Evolutionary conservation across 2,888 invertebrate species (phyloP), one percentile per base, ranked within the genome.

Genomic region (Apocheima hispidaria): DNA sequence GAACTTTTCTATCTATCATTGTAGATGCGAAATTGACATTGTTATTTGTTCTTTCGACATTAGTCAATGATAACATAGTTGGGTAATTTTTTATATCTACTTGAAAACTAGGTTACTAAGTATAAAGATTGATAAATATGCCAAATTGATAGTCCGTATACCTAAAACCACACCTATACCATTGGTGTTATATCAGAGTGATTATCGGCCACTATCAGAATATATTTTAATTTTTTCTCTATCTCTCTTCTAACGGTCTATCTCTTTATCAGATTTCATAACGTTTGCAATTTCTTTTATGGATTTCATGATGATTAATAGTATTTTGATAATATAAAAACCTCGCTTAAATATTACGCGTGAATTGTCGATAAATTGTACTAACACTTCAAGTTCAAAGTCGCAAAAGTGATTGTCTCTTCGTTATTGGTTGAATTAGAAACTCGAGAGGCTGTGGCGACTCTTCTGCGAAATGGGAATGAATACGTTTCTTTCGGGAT

Each of bases 321-420:
- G 40, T 26, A 21, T 62, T 52, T 56, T 52, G 56, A 62, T 62
- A 57, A 52, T 35, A 26, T 4, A 52, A 35, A 14, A 54, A 44
- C 41, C 28, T 41, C 7, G 36, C 16, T 14, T 35, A 46, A 60
- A 49, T 53, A 38, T 49, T 53, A 51, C 51, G 44, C 33, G 50
- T 36, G 44, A 36, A 23, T 21, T n/a, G 35, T 23, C 41, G 51
- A 62, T 61, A 49, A 43, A 48, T 50, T 56, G 49, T n/a, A 18
- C 9, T 21, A 49, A 28, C 43, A 21, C n/a, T 60, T 60, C 65
- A 69, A 65, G 67, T 64, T 67, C 60, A 67, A 66, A 57, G 59
- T 59, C 55, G 61, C n/a, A 59, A 53, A 52, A 49, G 43, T 63
- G 54, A 62, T 66, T 59, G 59, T 10, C 36, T 43, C 36, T 52